These are phyloP conservation scores for Mythimna ferrago DNA, from an alignment of 2,888 invertebrate species.

Conservation along the genomic window DNA sequence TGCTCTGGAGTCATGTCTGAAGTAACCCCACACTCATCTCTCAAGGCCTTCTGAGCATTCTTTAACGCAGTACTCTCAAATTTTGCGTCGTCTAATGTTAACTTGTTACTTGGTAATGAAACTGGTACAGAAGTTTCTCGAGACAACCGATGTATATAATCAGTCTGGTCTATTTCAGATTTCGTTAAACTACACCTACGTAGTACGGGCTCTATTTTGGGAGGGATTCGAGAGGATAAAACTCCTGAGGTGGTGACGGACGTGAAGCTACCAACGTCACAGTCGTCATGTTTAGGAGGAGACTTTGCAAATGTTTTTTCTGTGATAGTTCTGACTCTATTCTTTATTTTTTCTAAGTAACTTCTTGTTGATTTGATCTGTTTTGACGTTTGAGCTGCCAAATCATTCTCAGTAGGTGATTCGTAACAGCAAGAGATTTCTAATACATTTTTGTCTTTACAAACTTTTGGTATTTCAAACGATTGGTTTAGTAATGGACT, in stretches of 20 bases:
- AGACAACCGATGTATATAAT: conserved; percentile 88
- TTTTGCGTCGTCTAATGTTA: conserved; percentile 74
- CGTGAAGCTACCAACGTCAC: conserved; percentile 92
- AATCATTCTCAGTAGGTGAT: conserved; percentile 86
- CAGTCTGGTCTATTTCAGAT: conserved; percentile 93
- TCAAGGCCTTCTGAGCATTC: conserved; percentile 81
- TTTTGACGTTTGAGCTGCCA: conserved; percentile 87
- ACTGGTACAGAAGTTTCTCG: conserved; percentile 87
- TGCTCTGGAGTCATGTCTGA: conserved; percentile 80
- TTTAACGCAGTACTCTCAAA: conserved; percentile 85
- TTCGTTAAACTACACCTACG: conserved; percentile 92
- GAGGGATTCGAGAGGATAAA: conserved; percentile 88
- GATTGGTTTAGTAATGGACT: conserved; percentile 76
- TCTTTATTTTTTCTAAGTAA: conserved; percentile 92
- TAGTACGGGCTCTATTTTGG: conserved; percentile 76
- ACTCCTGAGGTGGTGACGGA: conserved; percentile 94
- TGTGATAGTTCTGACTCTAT: conserved; percentile 90
- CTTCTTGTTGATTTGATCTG: conserved; percentile 89
- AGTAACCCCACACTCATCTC: conserved; percentile 76
- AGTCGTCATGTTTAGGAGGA: conserved; percentile 83
- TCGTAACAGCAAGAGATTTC: conserved; percentile 92
- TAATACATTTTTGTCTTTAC: conserved; percentile 90
- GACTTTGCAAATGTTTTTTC: conserved; percentile 90
- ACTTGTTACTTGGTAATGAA: conserved; percentile 80
- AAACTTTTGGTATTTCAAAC: conserved; percentile 81